Evolutionary conservation across 2,797 vertebrate genomes (phyloP), one percentile per base, ranked within the genome.

Genomic region (Sebastes alutus): DNA sequence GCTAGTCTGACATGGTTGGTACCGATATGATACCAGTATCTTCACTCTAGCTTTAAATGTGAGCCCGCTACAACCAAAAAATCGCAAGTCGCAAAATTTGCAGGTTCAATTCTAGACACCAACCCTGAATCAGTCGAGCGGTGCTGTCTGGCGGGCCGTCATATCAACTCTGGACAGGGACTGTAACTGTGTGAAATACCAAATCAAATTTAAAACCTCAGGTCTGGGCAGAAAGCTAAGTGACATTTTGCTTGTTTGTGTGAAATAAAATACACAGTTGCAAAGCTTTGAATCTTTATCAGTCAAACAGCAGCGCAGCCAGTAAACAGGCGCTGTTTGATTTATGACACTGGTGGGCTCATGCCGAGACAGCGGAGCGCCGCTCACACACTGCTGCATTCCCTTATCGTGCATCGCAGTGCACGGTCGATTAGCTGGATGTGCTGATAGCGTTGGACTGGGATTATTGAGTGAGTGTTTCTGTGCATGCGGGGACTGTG

Each of bases 201-300:
- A 78, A 84, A 38, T 62, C 74, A 73, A 75, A 87, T 80, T 87
- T 62, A 77, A 78, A 84, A 80, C 80, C 81, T 88, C 69, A 79
- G 72, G 13, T 76, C 59, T 76, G 81, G 85, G 81, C 80, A 83
- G 10, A 82, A 81, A 61, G 59, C 60, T 71, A 79, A 75, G 46
- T 71, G 29, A 85, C 83, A 63, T 73, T 69, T 72, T 84, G 61
- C 60, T 64, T 81, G 80, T 90, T 87, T 78, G 78, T 77, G 63
- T 63, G 30, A 85, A 80, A 83, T 67, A 58, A 73, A 85, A 77
- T n/a, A 65, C 58, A 71, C 72, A 76, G 59, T 72, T 10, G 66
- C 65, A 83, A 81, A 73, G 59, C 65, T 88, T 69, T 72, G 78
- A 75, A 77, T 80, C 77, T 70, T 88, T 87, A 88, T 91, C 84